Conservation (phyloP, 1,140 invertebrate genomes). For the Calliopsis andreniformis region DNA sequence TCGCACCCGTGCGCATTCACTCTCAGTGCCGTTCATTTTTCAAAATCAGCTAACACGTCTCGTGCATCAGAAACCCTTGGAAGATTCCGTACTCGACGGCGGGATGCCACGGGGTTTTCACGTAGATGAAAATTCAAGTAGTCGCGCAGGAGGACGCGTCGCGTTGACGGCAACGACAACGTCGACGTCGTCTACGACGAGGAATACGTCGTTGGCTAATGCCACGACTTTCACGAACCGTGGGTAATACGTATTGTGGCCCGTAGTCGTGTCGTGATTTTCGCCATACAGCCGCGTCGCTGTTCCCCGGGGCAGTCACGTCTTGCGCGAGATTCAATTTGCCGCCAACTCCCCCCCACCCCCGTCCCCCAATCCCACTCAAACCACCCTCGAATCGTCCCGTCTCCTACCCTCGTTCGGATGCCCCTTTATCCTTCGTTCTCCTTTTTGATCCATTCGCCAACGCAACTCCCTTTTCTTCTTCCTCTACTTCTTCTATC, state of each 20-base stretch:
- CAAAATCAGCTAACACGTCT: conserved; percentile 18
- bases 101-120: conserved; percentile 18
- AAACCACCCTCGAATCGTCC: conserved; percentile 27
- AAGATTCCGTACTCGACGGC: conserved; percentile 13
- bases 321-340: conserved; percentile 78
- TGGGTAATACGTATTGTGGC: conserved; percentile 75
- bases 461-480: conserved; percentile 49
- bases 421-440: conserved; percentile 34
- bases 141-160: conserved; percentile 35
- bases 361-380: conserved; percentile 3
- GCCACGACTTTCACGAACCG: conserved; percentile 65
- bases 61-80: not conserved
- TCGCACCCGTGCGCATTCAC: too few species aligned
- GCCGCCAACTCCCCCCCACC: conserved; percentile 54
- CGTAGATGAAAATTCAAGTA: conserved; percentile 56
- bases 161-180: conserved; percentile 49
- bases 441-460: conserved; percentile 43
- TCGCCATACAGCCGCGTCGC: conserved; percentile 73
- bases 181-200: conserved; percentile 59
- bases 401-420: conserved; percentile 48
- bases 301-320: conserved; percentile 79
- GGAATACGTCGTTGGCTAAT: conserved; percentile 67
- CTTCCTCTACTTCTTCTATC: conserved; percentile 16
- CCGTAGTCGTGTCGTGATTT: conserved; percentile 79
- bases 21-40: conserved; percentile 3